These are phyloP conservation scores for Axis porcinus DNA, from an alignment of 2,113 vertebrate genomes.

Conservation along the genomic window DNA sequence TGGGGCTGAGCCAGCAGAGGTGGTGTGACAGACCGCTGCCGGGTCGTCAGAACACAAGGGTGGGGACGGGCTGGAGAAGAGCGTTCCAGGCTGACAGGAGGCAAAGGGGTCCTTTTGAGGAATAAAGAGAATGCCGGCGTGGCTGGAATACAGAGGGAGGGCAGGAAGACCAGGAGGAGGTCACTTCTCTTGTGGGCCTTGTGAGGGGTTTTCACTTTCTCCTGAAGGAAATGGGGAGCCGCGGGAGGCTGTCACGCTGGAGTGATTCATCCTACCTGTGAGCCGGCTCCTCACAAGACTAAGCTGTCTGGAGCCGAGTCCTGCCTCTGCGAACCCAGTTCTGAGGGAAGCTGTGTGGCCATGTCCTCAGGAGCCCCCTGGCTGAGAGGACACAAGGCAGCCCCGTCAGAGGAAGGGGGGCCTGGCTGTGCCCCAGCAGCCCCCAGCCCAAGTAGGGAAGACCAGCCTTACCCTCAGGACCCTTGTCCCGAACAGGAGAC, in stretches of 20 bases:
- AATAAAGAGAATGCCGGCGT: neutral
- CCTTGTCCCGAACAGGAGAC: neutral
- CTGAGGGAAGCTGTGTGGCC: neutral
- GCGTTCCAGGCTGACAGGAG: neutral
- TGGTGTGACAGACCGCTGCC: neutral
- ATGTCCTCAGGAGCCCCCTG: neutral
- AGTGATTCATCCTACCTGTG: neutral
- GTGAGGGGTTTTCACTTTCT: neutral
- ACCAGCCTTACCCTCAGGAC: neutral
- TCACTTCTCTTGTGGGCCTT: neutral
- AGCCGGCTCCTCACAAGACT: neutral
- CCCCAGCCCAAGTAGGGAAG: neutral
- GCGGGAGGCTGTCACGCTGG: neutral
- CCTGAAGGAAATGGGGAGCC: neutral
- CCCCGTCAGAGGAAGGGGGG: neutral
- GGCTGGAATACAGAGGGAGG: neutral
- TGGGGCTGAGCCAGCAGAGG: neutral
- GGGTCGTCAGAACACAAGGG: neutral
- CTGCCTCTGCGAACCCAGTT: neutral
- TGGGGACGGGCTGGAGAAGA: neutral
- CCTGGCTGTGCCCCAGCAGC: neutral
- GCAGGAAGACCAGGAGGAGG: neutral
- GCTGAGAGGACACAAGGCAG: neutral
- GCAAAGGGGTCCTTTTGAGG: neutral
- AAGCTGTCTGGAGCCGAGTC: neutral